These are phyloP conservation scores for Hyles vespertilio DNA, from an alignment of 1,140 invertebrate genomes.

Conservation along the genomic window DNA sequence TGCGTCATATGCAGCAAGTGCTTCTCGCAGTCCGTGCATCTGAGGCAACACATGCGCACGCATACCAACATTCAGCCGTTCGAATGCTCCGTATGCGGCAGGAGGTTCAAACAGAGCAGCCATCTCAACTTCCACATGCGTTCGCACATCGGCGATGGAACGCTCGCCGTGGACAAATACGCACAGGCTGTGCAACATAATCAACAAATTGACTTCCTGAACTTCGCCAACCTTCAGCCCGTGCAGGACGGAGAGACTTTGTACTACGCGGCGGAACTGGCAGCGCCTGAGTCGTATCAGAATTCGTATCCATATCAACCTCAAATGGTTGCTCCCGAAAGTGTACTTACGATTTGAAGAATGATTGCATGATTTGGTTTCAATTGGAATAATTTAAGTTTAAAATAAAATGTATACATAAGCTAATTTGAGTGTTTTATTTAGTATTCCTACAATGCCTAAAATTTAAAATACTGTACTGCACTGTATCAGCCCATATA, in stretches of 20 bases:
- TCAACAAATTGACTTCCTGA: conserved; percentile 43
- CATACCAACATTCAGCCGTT: conserved; percentile 85
- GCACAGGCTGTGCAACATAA: conserved; percentile 26
- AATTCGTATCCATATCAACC: conserved; percentile 20
- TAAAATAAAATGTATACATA: no score
- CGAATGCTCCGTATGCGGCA: conserved; percentile 79
- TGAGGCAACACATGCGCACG: conserved; percentile 70
- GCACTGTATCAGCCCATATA: no score
- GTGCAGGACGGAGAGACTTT: conserved; percentile 54
- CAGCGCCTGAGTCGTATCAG: conserved; percentile 17
- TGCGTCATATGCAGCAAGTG: conserved; percentile 83
- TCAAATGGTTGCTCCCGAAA: conserved; percentile 15
- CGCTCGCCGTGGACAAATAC: conserved; percentile 32
- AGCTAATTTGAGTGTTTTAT: no score
- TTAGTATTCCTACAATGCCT: no score
- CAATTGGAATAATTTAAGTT: no score
- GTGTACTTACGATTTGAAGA: conserved; percentile 16
- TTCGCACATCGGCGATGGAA: conserved; percentile 45
- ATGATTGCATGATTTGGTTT: neutral
- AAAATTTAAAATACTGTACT: no score
- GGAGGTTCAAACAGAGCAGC: conserved; percentile 68
- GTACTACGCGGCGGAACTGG: conserved; percentile 56
- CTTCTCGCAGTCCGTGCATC: conserved; percentile 76
- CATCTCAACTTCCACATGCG: conserved; percentile 72
- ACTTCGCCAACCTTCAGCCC: conserved; percentile 49